Base-by-base conservation (phyloP, 2,888 invertebrate species). In the Lithodes maja region DNA sequence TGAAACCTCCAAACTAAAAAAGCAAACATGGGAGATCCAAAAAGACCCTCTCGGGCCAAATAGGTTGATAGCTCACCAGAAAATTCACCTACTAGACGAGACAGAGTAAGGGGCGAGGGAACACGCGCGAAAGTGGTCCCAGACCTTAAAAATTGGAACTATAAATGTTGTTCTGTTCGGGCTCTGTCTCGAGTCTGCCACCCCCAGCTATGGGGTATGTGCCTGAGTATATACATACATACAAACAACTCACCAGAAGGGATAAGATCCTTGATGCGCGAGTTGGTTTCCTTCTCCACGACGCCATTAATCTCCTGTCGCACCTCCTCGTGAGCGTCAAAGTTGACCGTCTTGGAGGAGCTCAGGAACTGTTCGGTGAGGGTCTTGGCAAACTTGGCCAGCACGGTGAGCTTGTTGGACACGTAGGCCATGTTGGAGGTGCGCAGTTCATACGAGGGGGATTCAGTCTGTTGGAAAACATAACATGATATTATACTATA, bases 211-310 rank as follows among this genome's bases (percentile, higher is more conserved):
- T 33, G 33, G 33, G 33, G 33, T 33, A 33, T 33, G 33, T 33
- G 33, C 33, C 33, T 33, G 33, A 33, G 33, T 33, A 33, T 33
- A 5, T 74, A 74, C 50, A 49, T 3, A 80, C 55, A 5, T 7
- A 61, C 12, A 61, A 61, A 7, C 12, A 5, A 17, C 82, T 54
- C 69, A 90, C 90, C 90, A 71, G 84, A 54, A 50, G 88, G 86
- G 61, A 98, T 93, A 87, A 98, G 94, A 92, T 97, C 95, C 87
- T 95, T 95, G 92, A 98, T 97, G 93, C 97, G 96, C 91, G 96
- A 95, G 92, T 96, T 96, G 0, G 98, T 98, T 33, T 95, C 93
- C 54, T 95, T 95, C 90, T 96, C 95, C 3, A 97, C 97, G 97
- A 97, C 97, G 1, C 94, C 93, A 93, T 98, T 98, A 91, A 98